phyloP scores from a whole-genome alignment of 2,113 vertebrate genomes.

The Rhynchomys soricoides region DNA sequence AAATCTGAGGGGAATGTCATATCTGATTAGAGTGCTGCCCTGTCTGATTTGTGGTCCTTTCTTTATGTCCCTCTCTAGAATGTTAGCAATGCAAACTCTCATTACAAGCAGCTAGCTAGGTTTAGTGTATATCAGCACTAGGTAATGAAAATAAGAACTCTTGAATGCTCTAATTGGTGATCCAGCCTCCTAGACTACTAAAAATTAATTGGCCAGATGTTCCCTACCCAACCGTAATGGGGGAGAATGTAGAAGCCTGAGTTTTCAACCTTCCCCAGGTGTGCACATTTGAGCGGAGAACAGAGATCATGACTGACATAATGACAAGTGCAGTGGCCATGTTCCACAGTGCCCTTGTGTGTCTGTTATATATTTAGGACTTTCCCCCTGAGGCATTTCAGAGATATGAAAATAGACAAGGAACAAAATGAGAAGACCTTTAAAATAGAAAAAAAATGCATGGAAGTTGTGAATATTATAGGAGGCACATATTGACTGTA shows the following conservation, averaged over 20 bases:
- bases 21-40: conserved; percentile 49
- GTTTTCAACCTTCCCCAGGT: conserved; percentile 73
- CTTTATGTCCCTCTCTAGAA: conserved; percentile 3
- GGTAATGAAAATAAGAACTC: conserved; percentile 69
- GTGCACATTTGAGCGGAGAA: conserved; percentile 76
- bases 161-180: conserved; percentile 69
- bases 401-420: conserved; percentile 67
- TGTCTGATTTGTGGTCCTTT: conserved; percentile 39
- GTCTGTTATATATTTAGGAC: conserved; percentile 69
- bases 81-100: background rate
- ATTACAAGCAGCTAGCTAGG: background rate
- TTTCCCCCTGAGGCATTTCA: conserved; percentile 68
- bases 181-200: conserved; percentile 61
- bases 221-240: conserved; percentile 59
- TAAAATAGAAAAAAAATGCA: conserved; percentile 45
- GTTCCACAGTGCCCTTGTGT: conserved; percentile 58
- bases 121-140: background rate
- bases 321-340: conserved; percentile 65
- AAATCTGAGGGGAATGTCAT: conserved; percentile 37
- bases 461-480: conserved; percentile 48
- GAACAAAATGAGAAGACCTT: conserved; percentile 62
- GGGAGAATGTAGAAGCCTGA: conserved; percentile 62
- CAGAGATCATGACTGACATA: conserved; percentile 74
- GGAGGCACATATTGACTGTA: conserved; percentile 8
- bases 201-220: conserved; percentile 80